These are phyloP conservation scores for Leptinotarsa undecemlineata DNA, from an alignment of 1,140 invertebrate species.

Conservation along the genomic window DNA sequence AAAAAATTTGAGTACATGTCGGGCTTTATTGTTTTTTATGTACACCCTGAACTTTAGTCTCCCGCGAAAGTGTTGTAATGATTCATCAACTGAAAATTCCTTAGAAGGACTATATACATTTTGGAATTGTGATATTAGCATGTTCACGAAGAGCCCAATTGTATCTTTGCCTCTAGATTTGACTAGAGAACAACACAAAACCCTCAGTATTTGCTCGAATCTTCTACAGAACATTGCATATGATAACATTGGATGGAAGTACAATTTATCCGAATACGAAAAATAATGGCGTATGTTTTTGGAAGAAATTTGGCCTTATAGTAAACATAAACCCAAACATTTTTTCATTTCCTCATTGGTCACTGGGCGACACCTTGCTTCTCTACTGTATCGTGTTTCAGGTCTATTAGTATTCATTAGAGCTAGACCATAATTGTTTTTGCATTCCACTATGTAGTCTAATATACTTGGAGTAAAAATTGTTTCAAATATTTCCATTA, in stretches of 20 bases:
- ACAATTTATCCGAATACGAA: background rate
- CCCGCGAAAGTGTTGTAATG: background rate
- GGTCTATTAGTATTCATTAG: background rate
- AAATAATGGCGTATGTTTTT: slow-evolving; percentile 11
- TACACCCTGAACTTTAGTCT: background rate
- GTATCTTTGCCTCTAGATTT: slow-evolving; percentile 4
- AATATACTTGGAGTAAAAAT: background rate
- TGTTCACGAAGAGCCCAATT: background rate
- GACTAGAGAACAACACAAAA: slow-evolving; percentile 8
- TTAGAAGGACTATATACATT: background rate
- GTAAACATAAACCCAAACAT: slow-evolving; percentile 10
- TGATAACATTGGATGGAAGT: background rate
- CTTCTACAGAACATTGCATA: background rate
- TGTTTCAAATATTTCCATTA: background rate
- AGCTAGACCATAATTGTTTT: background rate
- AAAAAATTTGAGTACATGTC: slow-evolving; percentile 12
- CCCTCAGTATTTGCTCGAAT: slow-evolving; percentile 10
- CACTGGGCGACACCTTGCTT: slow-evolving; percentile 8
- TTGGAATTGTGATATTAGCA: slow-evolving; percentile 16
- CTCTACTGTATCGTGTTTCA: slow-evolving; percentile 6
- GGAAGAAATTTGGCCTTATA: background rate
- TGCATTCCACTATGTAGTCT: background rate
- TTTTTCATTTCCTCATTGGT: slow-evolving; percentile 8
- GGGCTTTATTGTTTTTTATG: background rate
- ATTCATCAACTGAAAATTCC: slow-evolving; percentile 8